Base-by-base conservation (phyloP, 1,140 invertebrate genomes). In the Brachionus sp. region DNA sequence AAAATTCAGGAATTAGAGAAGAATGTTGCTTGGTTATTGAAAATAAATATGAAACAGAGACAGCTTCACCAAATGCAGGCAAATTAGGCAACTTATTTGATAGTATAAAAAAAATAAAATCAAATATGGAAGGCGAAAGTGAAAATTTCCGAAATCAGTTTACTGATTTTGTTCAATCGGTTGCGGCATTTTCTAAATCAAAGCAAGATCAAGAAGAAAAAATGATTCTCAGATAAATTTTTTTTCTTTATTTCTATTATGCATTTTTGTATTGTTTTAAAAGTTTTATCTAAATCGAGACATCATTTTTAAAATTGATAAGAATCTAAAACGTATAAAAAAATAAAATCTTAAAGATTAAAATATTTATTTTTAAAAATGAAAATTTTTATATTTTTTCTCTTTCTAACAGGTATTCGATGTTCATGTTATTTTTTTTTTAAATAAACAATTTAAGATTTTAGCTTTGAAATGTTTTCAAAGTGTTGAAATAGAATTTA, bases 101-200 rank as follows among this genome's bases (percentile, higher is more conserved):
- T 10, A 91, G 92, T 86, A 90, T 93, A 19, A 91, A 91, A 2
- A 90, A 91, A 87, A 90, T 93, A 0, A 89, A 90, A 50, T 91
- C 91, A 5, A 93, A 92, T 85, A 87, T 93, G 68, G 92, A 92
- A 84, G 90, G 91, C 13, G 92, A 91, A 86, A 91, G 90, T 33
- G 91, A 92, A 84, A 89, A 90, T 73, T 88, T 93, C 37, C 90
- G 92, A 87, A 88, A 90, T 42, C 92, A 92, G 85, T 93, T 93
- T 87, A 91, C 91, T 50, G 90, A 90, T 50, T 93, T 91, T 87
- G 85, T 93, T 37, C 50, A 80, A 66, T 42, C 23, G 13, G 77
- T 80, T 1, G 35, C 50, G 10, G 77, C 19, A 16, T 80, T 39
- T 62, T 37, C 77, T 35, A 80, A 80, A 62, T 80, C 77, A 42